Evolutionary conservation across 2,113 vertebrate species (phyloP), one percentile per base, ranked within the genome.

Genomic region (Stomatorhinus ivindoensis): DNA sequence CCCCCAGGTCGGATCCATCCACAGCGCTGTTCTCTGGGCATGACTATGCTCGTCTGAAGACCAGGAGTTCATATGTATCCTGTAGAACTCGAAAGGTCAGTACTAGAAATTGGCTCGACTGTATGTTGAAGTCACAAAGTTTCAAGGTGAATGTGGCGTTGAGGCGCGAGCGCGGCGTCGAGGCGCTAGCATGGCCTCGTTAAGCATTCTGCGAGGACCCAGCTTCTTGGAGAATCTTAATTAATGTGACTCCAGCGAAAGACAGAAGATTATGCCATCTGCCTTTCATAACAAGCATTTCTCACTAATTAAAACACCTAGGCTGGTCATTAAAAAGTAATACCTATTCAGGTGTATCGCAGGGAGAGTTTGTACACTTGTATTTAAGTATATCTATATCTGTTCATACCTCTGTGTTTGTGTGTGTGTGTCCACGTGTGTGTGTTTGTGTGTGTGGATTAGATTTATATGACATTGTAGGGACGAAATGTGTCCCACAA

Each of bases 161-260:
- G 94, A 95, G 93, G 93, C 94, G 93, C 95, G 94, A 95, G 92
- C 84, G 91, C 92, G 93, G 93, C 94, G 90, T 93, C 92, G 94
- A 95, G 93, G 93, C 94, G 94, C 95, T 94, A 95, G 94, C 91
- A 91, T 92, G 94, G 91, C 95, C 95, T 96, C 95, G 97, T 97
- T 96, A 96, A 94, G 94, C 90, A 94, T 97, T 94, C 94, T 95
- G 93, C 90, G 92, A 96, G 92, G 94, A 96, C 95, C 95, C 94
- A 92, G 94, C 94, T 96, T 94, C 94, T 96, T 94, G 46, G 91
- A 93, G 95, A 97, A 97, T 97, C 95, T 97, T 96, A 98, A 98
- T 98, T 97, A 98, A 95, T 94, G 96, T 95, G 95, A 96, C 95
- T 98, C 96, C 95, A 97, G 96, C 94, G 96, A 96, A 95, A 93